Percentiles rank a stretch among this genome's conserved stretches.
Conservation (phyloP, 2,797 vertebrate genomes). For the Xerus rutilus region DNA sequence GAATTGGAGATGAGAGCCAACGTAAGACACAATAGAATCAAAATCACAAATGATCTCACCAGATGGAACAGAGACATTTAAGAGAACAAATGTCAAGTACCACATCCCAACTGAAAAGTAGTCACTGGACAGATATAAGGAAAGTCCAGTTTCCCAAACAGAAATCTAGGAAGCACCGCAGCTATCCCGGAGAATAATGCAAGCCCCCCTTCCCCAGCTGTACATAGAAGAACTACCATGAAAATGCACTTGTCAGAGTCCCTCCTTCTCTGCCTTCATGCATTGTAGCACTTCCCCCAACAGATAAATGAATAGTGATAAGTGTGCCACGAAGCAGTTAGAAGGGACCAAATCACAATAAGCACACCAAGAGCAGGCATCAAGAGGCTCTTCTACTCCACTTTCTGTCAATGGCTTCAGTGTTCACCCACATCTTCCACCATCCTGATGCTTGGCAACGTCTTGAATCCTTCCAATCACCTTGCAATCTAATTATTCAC, state of each 20-base stretch:
- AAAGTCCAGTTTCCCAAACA: background rate
- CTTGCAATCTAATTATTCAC: background rate
- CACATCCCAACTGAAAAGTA: slow-evolving; percentile 35
- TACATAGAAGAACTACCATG: background rate
- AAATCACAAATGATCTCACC: background rate
- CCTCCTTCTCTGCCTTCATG: background rate
- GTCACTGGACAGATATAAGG: background rate
- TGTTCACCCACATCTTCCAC: background rate
- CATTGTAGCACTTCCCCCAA: background rate
- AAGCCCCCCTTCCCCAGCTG: background rate
- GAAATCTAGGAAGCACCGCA: background rate
- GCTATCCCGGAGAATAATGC: background rate
- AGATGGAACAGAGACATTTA: background rate
- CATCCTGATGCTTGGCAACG: background rate
- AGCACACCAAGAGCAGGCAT: background rate
- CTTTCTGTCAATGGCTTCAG: background rate
- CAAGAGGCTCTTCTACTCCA: background rate
- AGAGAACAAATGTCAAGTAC: slow-evolving; percentile 44
- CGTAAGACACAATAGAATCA: background rate
- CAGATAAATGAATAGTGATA: background rate
- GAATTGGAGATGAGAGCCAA: background rate
- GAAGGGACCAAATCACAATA: background rate
- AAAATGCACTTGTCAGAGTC: background rate
- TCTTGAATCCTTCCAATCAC: background rate
- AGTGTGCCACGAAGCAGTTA: background rate